Base-by-base conservation (phyloP, 1,140 invertebrate genomes). In the Yoshiicerus persimilis region DNA sequence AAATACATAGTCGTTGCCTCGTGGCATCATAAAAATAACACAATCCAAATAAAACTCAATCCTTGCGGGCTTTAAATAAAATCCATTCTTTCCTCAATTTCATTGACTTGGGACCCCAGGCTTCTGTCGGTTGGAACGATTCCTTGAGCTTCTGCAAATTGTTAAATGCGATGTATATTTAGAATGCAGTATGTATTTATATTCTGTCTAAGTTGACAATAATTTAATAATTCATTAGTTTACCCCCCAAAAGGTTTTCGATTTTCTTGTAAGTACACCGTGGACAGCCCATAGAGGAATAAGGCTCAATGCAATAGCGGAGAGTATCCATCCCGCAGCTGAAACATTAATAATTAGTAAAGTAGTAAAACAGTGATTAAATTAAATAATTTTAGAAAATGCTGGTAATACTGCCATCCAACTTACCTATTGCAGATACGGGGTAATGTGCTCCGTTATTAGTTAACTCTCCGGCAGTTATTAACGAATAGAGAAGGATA, bases 401-500 rank as follows among this genome's bases (percentile, higher is more conserved):
- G n/a, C 11, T 16, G 38, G 39, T 25, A 84, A 39, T 39, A 41
- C 39, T 41, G 39, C 39, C n/a, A n/a, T n/a, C n/a, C n/a, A n/a
- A 13, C 9, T 84, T 87, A 83, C 70, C 70, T 39, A 91, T 89
- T 23, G 90, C 91, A 32, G 36, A 47, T 32, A 39, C 64, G 62
- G 91, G 91, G 34, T 87, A 91, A 10, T 34, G 13, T n/a, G 88
- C 84, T 20, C 83, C 87, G 80, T 88, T 88, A 39, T 93, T 94
- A 90, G 95, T 95, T 20, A 95, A 90, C 2, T 92, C 93, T 85
- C 94, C 92, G 10, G 93, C 91, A 27, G 92, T 93, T 10, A 91
- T 87, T 27, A 96, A 92, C 0, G 94, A 95, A 91, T 96, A 96
- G 0, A 95, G 91, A 83, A 96, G 95, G 36, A 96, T 95, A 0